Base-by-base conservation (phyloP, 2,888 invertebrate species). In the Urechis unicinctus region DNA sequence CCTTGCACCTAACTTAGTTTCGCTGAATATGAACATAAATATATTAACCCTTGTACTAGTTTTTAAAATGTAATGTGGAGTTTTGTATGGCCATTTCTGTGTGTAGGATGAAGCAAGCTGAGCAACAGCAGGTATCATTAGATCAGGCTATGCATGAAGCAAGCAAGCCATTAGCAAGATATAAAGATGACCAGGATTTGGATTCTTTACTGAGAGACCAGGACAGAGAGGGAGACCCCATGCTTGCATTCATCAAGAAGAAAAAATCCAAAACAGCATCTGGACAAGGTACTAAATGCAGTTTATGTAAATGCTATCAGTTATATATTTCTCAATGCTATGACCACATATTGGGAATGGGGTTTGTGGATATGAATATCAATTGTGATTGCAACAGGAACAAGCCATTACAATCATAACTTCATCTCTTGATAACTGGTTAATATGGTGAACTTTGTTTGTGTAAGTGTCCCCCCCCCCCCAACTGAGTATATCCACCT, bases 131-230 rank as follows among this genome's bases (percentile, higher is more conserved):
- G 25, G 44, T 46, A 13, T 26, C 36, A 21, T 6, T 57, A 1
- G 82, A 85, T 26, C 86, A 89, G n/a, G 88, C 86, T 68, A 71
- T 88, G 0, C 85, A 91, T 66, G 95, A 95, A 74, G 87, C 91
- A 70, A 83, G 84, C 28, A 97, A 97, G 73, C 96, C 96, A 0
- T 77, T 98, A 52, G 94, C 97, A 0, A 82, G 97, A 30, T 89
- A 90, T 73, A 86, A 85, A 2, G 88, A 90, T 67, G 97, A 98
- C 73, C 83, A 82, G 26, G 97, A 96, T 76, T 79, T 97, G 68
- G 95, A 98, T 68, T 81, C 81, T 1, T 83, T 85, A 68, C 78
- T 94, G 31, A 86, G 85, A 53, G 84, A 68, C 9, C 60, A 66
- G 62, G 69, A 91, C 64, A 81, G 89, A 55, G 87, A 85, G 0